Evolutionary conservation across 2,113 vertebrate genomes (phyloP).

Genomic region (Poeciliopsis occidentalis): DNA sequence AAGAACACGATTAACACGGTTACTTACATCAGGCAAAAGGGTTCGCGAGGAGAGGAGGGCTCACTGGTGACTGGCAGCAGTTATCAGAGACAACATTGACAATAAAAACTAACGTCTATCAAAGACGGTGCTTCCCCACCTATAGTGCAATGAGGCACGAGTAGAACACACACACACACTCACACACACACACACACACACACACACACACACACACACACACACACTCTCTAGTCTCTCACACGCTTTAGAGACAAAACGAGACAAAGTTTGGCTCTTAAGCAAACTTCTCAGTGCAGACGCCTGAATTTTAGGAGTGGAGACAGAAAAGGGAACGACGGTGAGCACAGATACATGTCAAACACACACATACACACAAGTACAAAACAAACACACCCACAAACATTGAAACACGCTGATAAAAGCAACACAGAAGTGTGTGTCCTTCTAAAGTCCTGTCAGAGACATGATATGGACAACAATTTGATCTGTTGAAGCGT

Average conservation of each 20-base stretch:
- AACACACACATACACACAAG: slow-evolving; percentile 71
- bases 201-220: slow-evolving; percentile 45
- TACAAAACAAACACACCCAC: slow-evolving; percentile 76
- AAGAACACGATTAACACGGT: slow-evolving; percentile 78
- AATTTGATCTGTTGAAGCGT: slow-evolving; percentile 34
- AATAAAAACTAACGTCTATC: slow-evolving; percentile 72
- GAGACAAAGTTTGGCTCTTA: slow-evolving; percentile 62
- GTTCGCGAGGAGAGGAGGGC: slow-evolving; percentile 51
- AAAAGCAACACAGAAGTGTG: slow-evolving; percentile 70
- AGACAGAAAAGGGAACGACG: slow-evolving; percentile 13
- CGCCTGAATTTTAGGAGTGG: slow-evolving; percentile 22
- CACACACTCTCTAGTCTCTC: slow-evolving; percentile 16
- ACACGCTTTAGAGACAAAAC: slow-evolving; percentile 71
- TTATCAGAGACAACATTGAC: slow-evolving; percentile 70
- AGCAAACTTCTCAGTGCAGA: slow-evolving; percentile 39
- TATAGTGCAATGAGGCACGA: slow-evolving; percentile 70
- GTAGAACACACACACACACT: slow-evolving; percentile 51
- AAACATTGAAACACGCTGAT: slow-evolving; percentile 75
- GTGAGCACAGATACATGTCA: slow-evolving; percentile 57
- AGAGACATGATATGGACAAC: slow-evolving; percentile 42
- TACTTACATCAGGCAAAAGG: slow-evolving; percentile 76
- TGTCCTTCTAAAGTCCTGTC: slow-evolving; percentile 67
- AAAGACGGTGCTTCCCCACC: slow-evolving; percentile 63
- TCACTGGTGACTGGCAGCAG: slow-evolving; percentile 67
- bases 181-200: slow-evolving; percentile 41